Evolutionary conservation across 1,140 invertebrate species (phyloP).

Genomic region (Panulirus ornatus): DNA sequence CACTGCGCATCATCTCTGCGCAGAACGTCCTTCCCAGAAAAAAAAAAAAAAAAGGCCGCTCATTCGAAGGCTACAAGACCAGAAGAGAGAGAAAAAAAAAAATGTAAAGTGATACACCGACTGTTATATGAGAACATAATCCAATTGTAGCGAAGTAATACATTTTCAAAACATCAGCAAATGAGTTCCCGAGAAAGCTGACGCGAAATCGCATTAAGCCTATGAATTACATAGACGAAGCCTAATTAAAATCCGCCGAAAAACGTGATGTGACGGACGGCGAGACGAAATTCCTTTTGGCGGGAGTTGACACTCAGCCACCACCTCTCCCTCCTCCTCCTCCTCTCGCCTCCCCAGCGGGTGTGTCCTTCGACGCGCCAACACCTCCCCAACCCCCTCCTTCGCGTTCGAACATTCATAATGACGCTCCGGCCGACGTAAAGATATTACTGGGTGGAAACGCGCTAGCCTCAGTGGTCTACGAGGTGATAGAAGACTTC

Average conservation of each 20-base stretch:
- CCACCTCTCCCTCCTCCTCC: neutral
- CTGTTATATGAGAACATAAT: constrained; percentile 43
- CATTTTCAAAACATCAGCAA: constrained; percentile 67
- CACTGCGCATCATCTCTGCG: too few relatives aligned
- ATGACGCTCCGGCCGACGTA: neutral
- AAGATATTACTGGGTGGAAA: too few relatives aligned
- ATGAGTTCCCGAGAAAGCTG: constrained; percentile 54
- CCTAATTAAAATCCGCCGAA: constrained; percentile 54
- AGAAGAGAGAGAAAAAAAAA: neutral
- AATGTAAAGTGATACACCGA: constrained; percentile 17
- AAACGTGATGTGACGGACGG: neutral
- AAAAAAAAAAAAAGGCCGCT: neutral
- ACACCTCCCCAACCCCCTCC: neutral
- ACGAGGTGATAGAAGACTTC: too few relatives aligned
- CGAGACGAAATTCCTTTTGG: neutral
- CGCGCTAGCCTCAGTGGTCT: too few relatives aligned
- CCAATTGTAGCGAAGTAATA: constrained; percentile 43
- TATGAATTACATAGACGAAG: constrained; percentile 47
- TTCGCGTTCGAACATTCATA: neutral
- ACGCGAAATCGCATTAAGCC: constrained; percentile 49
- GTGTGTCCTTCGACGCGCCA: neutral
- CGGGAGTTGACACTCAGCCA: neutral
- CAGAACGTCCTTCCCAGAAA: too few relatives aligned
- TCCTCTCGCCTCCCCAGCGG: neutral
- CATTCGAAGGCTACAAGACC: neutral